These are phyloP conservation scores for Hydroisotoma schaefferi DNA, from an alignment of 2,888 invertebrate genomes.

Conservation along the genomic window DNA sequence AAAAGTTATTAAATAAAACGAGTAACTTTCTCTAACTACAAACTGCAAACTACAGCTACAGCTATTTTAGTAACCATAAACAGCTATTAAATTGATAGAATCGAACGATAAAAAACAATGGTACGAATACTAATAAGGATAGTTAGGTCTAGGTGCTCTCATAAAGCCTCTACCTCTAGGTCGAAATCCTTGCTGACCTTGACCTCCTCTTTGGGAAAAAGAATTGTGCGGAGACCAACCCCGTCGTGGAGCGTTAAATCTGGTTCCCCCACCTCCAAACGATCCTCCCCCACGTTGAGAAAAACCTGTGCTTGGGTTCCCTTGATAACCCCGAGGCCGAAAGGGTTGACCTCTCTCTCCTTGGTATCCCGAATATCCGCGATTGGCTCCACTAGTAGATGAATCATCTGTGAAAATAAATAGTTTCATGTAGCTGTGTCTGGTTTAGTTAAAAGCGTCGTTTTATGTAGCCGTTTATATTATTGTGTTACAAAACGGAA, in stretches of 20 bases:
- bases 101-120: neutral
- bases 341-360: neutral
- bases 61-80: neutral
- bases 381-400: slow-evolving; percentile 70
- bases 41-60: neutral
- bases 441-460: too few relatives aligned
- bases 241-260: slow-evolving; percentile 19
- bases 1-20: slow-evolving; percentile 35
- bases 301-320: neutral
- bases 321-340: slow-evolving; percentile 3
- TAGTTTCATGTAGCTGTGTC: too few relatives aligned
- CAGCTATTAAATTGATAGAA: neutral
- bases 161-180: neutral
- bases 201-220: slow-evolving; percentile 19
- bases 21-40: slow-evolving; percentile 16
- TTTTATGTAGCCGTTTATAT: too few relatives aligned
- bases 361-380: slow-evolving; percentile 49
- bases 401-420: too few relatives aligned
- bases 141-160: slow-evolving; percentile 5
- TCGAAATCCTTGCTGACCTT: slow-evolving; percentile 14
- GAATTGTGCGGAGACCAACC: too few relatives aligned
- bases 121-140: slow-evolving; percentile 18
- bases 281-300: neutral
- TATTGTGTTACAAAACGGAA: too few relatives aligned
- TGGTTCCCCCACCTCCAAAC: neutral